Conservation (phyloP, 2,797 vertebrate species). For the Sparus aurata region DNA sequence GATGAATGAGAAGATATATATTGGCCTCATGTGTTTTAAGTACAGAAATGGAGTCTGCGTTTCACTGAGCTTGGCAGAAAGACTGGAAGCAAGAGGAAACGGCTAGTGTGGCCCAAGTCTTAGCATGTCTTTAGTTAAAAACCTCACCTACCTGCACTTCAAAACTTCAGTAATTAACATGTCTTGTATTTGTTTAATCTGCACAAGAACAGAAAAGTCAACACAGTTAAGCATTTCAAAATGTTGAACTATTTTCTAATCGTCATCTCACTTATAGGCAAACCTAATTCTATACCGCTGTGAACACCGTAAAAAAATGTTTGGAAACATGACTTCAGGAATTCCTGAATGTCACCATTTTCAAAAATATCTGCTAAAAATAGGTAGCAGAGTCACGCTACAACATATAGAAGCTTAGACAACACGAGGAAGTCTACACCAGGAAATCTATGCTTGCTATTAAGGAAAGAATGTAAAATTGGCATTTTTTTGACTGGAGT, state of each 20-base stretch:
- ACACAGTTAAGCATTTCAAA: background rate
- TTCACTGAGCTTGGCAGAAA: conserved; percentile 21
- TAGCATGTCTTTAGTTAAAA: background rate
- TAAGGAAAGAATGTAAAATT: background rate
- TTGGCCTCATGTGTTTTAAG: background rate
- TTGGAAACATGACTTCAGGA: conserved; percentile 8
- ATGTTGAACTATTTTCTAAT: background rate
- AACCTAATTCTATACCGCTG: background rate
- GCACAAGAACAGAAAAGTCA: background rate
- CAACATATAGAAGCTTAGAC: conserved; percentile 2
- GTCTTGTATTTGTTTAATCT: background rate
- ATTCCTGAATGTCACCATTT: background rate
- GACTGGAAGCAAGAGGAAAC: background rate
- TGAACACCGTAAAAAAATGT: background rate
- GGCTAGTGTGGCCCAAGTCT: no score
- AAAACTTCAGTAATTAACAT: background rate
- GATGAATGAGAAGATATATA: background rate
- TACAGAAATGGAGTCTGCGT: background rate
- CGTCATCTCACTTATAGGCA: background rate
- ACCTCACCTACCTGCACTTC: background rate
- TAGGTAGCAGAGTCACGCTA: background rate
- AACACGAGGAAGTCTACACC: background rate
- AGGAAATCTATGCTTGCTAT: background rate
- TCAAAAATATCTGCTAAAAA: background rate
- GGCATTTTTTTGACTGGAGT: conserved; percentile 25